Percentiles rank a stretch among this genome's conserved stretches.
Conservation (phyloP, 2,888 invertebrate genomes). For the Luperina testacea region DNA sequence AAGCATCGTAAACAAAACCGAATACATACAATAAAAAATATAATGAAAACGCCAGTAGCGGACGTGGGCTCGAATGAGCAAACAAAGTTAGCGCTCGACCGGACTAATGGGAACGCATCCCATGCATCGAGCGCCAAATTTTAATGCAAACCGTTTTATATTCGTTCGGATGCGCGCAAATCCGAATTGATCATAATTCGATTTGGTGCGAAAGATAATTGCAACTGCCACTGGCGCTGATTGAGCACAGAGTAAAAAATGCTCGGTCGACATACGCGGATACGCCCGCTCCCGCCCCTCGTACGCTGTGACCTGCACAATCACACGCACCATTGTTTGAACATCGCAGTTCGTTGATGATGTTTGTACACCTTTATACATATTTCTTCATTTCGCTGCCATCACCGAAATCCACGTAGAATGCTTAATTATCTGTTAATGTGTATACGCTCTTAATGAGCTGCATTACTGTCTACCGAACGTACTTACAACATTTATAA, state of each 20-base stretch:
- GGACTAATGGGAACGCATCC: slow-evolving; percentile 89
- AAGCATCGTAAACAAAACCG: slow-evolving; percentile 76
- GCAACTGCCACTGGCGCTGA: slow-evolving; percentile 90
- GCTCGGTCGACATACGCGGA: slow-evolving; percentile 68
- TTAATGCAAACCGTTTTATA: slow-evolving; percentile 91
- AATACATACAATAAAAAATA: slow-evolving; percentile 72
- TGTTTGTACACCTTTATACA: slow-evolving; percentile 84
- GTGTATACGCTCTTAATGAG: slow-evolving; percentile 40
- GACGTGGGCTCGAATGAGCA: slow-evolving; percentile 76
- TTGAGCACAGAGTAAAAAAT: slow-evolving; percentile 87
- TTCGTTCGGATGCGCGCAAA: slow-evolving; percentile 89
- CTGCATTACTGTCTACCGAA: slow-evolving; percentile 13
- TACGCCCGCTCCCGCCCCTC: slow-evolving; percentile 67
- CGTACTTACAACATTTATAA: slow-evolving; percentile 2
- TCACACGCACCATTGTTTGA: slow-evolving; percentile 87
- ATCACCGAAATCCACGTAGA: slow-evolving; percentile 58
- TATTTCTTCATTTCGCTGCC: slow-evolving; percentile 72
- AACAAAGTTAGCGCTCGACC: slow-evolving; percentile 84
- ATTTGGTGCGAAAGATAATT: slow-evolving; percentile 89
- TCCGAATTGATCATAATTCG: slow-evolving; percentile 91
- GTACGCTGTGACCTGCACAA: slow-evolving; percentile 75
- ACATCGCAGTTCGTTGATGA: slow-evolving; percentile 84
- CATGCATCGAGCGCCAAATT: slow-evolving; percentile 89
- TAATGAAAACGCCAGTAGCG: slow-evolving; percentile 79
- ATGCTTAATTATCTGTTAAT: slow-evolving; percentile 56